Base-by-base conservation (phyloP, 2,888 invertebrate genomes). In the Brachypalpus laphriformis region DNA sequence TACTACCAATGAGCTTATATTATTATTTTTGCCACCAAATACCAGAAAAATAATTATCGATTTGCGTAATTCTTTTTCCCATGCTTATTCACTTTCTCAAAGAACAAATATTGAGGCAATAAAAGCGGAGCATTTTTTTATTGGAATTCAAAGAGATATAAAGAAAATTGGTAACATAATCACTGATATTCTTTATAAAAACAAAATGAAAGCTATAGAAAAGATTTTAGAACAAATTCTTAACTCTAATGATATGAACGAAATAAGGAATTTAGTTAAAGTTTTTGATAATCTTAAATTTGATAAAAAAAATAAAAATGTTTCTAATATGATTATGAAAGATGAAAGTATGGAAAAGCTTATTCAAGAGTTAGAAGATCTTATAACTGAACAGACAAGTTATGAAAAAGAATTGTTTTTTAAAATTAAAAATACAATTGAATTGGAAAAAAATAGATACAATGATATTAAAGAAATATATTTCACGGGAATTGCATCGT, bases 81-180 rank as follows among this genome's bases (percentile, higher is more conserved):
- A 88, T 31, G 77, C 31, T 14, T 14, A 76, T 40, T 68, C 56
- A 16, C 28, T 54, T 2, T 22, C 42, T 1, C 47, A 34, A 9
- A 57, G 42, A 47, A 56, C 14, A 1, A n/a, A 42, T 9, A 68
- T 68, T 5, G 57, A 68, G 6, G 11, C 45, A 57, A 56, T 45
- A 25, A 31, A 42, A 7, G 37, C 49, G n/a, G 25, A 86, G 71
- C 81, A 80, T 45, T 76, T 86, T 45, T 65, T 65, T 56, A 8
- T 31, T n/a, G 71, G 56, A 3, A 16, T 78, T 22, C 61, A 51
- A 18, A 3, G 9, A 8, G 45, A 72, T 18, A 31, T 42, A 18
- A 45, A 45, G 16, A 56, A 47, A 45, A 28, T 78, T 45, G 47
- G 63, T 3, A 16, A 6, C 18, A 20, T 56, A 3, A 40, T 72